Conservation (phyloP, 1,140 invertebrate genomes). For the Cotesia typhae region DNA sequence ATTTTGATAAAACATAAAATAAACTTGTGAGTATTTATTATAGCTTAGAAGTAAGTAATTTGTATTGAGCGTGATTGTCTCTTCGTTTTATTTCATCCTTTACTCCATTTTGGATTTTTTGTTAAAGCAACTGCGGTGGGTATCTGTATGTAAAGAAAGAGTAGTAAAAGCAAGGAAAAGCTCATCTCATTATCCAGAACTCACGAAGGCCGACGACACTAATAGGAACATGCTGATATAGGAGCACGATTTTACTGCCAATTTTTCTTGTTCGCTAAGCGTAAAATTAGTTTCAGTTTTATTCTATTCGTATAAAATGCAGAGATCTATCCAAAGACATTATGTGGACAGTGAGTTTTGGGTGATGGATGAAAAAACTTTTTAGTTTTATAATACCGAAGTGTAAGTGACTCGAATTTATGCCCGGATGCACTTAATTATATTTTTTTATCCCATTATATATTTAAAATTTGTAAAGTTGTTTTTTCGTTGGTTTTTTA, state of each 20-base stretch:
- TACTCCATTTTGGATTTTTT: neutral
- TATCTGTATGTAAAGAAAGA: constrained; percentile 4
- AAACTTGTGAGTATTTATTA: too few species aligned
- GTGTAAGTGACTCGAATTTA: constrained; percentile 31
- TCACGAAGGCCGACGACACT: constrained; percentile 28
- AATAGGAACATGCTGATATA: constrained; percentile 30
- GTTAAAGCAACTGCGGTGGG: too few species aligned
- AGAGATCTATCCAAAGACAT: neutral
- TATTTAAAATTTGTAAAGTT: constrained; percentile 19
- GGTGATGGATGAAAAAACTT: constrained; percentile 1
- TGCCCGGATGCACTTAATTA: constrained; percentile 37
- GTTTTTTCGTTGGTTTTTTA: neutral
- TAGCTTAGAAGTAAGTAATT: too few species aligned
- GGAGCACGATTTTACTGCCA: constrained; percentile 39
- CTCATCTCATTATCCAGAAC: constrained; percentile 38
- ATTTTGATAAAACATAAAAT: too few species aligned
- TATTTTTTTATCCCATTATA: constrained; percentile 24
- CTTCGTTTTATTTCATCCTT: neutral
- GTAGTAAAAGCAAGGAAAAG: constrained; percentile 2
- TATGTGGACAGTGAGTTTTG: too few species aligned
- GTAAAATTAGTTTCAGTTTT: constrained; percentile 44
- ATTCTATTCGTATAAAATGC: constrained; percentile 27
- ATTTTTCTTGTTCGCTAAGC: constrained; percentile 47
- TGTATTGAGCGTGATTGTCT: too few species aligned
- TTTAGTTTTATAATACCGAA: neutral